These are phyloP conservation scores for Peromyscus nudipes DNA, from an alignment of 2,797 vertebrate genomes.

Conservation along the genomic window DNA sequence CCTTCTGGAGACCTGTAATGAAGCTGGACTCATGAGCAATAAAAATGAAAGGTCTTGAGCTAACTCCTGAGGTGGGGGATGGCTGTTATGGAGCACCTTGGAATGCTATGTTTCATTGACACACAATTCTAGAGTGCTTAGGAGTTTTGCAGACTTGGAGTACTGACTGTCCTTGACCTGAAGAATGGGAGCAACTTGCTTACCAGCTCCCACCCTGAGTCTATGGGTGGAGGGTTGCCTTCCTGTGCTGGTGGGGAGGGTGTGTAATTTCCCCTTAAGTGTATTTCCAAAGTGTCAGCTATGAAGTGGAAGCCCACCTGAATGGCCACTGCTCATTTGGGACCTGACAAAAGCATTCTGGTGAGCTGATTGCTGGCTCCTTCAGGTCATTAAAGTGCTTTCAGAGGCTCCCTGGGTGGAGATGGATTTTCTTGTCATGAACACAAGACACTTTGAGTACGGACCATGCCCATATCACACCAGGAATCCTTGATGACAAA, in stretches of 20 bases:
- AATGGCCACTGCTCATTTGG: neutral
- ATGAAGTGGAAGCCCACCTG: no score
- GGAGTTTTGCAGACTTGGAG: neutral
- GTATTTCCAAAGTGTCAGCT: neutral
- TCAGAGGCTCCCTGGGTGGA: neutral
- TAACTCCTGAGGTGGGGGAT: no score
- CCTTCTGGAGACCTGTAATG: neutral
- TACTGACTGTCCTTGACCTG: neutral
- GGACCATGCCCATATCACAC: neutral
- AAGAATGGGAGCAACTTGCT: no score
- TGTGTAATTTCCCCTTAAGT: no score
- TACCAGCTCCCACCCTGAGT: accelerated
- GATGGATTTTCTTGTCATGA: neutral
- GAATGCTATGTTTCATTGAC: neutral
- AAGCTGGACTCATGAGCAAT: neutral
- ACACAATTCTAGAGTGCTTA: accelerated
- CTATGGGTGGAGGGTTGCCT: neutral
- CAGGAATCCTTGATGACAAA: slow-evolving; percentile 20
- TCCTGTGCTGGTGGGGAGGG: no score
- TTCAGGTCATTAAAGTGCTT: neutral
- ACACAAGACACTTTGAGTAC: neutral
- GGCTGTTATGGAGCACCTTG: no score
- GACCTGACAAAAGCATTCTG: neutral
- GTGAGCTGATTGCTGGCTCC: neutral
- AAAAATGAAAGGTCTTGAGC: neutral